A percentile compares a stretch with the other conserved stretches of the same genome.
These are phyloP conservation scores for Sebastiscus tertius DNA, from an alignment of 2,797 vertebrate species.

Conservation along the genomic window DNA sequence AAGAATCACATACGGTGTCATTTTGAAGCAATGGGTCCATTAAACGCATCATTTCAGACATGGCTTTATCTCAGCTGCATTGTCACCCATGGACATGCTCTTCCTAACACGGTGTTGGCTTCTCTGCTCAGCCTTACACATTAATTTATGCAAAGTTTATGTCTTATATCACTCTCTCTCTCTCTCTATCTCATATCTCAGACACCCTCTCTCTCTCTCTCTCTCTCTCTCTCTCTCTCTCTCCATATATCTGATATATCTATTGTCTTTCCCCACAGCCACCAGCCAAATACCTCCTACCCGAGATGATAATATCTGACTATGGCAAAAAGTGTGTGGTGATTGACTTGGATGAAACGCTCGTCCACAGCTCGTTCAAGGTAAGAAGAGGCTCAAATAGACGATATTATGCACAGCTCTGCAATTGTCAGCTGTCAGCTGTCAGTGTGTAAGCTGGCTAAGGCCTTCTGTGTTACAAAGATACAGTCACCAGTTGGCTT, in stretches of 20 bases:
- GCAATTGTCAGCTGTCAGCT: not conserved
- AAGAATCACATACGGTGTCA: not conserved
- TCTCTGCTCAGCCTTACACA: slow-evolving; percentile 32
- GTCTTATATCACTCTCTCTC: not conserved
- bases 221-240: not conserved
- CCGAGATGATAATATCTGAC: slow-evolving; percentile 95
- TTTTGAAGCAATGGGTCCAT: not conserved
- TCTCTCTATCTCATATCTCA: not conserved
- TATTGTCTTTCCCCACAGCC: slow-evolving; percentile 80
- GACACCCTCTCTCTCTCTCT: not conserved
- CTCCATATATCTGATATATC: slow-evolving; percentile 63
- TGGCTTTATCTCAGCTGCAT: slow-evolving; percentile 12
- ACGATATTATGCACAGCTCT: not conserved
- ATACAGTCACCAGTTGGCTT: not conserved
- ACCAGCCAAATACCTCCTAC: slow-evolving; percentile 97
- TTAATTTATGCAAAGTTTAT: slow-evolving; percentile 24
- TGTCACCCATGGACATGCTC: not conserved
- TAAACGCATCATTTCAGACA: slow-evolving; percentile 9
- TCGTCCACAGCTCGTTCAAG: slow-evolving; percentile 99
- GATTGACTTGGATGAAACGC: slow-evolving; percentile 97
- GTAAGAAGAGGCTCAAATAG: slow-evolving; percentile 73
- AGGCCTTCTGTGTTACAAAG: not conserved
- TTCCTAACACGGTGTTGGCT: slow-evolving; percentile 48
- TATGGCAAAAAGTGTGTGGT: slow-evolving; percentile 98
- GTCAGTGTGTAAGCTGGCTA: not conserved